phyloP scores from a whole-genome alignment of 2,888 invertebrate species.

The Dryobotodes eremita region DNA sequence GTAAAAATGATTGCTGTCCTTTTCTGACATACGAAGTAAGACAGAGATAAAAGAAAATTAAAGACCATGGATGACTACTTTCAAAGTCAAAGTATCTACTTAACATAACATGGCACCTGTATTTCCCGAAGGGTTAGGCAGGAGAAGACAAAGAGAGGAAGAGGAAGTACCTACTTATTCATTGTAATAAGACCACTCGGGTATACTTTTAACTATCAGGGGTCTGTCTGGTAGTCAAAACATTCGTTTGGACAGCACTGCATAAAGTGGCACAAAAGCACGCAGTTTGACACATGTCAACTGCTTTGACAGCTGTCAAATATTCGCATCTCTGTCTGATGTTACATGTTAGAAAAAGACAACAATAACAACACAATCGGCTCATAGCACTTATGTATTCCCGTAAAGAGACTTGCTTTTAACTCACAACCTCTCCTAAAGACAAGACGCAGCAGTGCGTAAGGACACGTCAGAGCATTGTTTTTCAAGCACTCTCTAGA shows the following conservation, averaged over 20 bases:
- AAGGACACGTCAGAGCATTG: constrained; percentile 19
- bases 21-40: not conserved
- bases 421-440: not conserved
- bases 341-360: not conserved
- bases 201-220: not conserved
- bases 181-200: not conserved
- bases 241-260: too few species aligned
- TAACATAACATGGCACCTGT: too few species aligned
- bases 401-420: constrained; percentile 4
- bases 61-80: not conserved
- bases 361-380: not conserved
- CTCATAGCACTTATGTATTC: not conserved
- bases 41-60: not conserved
- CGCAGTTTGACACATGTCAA: not conserved
- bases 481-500: constrained; percentile 18
- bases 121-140: too few species aligned
- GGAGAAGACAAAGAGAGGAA: too few species aligned
- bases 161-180: not conserved
- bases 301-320: constrained; percentile 19
- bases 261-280: not conserved
- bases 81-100: not conserved
- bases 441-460: constrained; percentile 34
- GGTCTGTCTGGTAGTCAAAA: not conserved
- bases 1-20: not conserved
- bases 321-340: not conserved